These are phyloP conservation scores for Streblospio benedicti DNA, from an alignment of 1,140 invertebrate genomes.

Conservation along the genomic window DNA sequence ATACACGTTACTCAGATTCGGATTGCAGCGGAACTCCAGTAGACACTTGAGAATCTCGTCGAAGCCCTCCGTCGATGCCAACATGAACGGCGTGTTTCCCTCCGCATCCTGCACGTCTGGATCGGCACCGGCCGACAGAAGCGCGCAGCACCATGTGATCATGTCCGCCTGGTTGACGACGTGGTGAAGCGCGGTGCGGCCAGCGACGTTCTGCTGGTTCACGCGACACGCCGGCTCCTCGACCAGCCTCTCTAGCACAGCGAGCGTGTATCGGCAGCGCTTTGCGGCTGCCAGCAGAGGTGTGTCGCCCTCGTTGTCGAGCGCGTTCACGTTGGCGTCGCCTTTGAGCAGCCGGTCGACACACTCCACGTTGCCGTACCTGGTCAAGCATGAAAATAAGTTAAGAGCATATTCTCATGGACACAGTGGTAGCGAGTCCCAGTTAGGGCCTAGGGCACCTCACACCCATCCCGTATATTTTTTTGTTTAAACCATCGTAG, in stretches of 20 bases:
- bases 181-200: conserved; percentile 36
- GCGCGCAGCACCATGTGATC: conserved; percentile 23
- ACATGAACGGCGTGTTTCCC: conserved; percentile 32
- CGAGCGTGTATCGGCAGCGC: conserved; percentile 18
- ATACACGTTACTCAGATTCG: conserved; percentile 27
- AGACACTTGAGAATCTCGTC: conserved; percentile 28
- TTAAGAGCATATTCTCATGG: too few relatives aligned
- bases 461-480: too few relatives aligned
- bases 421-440: too few relatives aligned
- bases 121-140: conserved; percentile 31
- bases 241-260: conserved; percentile 22
- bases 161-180: conserved; percentile 29
- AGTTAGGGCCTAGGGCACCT: too few relatives aligned
- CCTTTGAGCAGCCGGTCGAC: conserved; percentile 23
- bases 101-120: conserved; percentile 30
- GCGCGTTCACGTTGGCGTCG: conserved; percentile 25
- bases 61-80: conserved; percentile 39
- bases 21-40: conserved; percentile 26
- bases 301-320: conserved; percentile 29
- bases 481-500: too few relatives aligned
- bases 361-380: conserved; percentile 25
- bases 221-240: conserved; percentile 22
- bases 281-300: conserved; percentile 33
- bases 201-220: conserved; percentile 26
- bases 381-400: too few relatives aligned